phyloP scores from a whole-genome alignment of 92 coral and sea anemone genomes.

The Metridium senile region DNA sequence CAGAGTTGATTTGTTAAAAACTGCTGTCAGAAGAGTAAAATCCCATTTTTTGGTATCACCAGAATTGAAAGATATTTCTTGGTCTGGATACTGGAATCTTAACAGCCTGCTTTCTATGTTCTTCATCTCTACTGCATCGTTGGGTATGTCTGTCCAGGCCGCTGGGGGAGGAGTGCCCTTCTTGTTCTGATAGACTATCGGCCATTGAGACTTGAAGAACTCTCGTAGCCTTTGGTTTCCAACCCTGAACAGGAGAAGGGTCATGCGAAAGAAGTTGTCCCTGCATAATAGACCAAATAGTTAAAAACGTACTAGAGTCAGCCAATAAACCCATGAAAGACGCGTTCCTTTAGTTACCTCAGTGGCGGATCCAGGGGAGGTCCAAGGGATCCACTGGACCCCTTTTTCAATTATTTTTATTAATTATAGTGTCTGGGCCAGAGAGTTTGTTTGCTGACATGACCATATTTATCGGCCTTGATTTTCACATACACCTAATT shows the following conservation, averaged over 20 bases:
- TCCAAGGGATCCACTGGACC: too few relatives aligned
- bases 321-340: too few relatives aligned
- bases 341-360: too few relatives aligned
- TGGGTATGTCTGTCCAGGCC: constrained; percentile 10
- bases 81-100: background rate
- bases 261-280: constrained; percentile 24
- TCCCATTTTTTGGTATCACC: constrained; percentile 18
- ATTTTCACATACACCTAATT: too few relatives aligned
- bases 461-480: too few relatives aligned
- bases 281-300: background rate
- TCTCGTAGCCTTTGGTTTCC: constrained; percentile 17
- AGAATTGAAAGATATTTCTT: background rate
- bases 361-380: too few relatives aligned
- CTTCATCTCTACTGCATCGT: constrained; percentile 2
- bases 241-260: constrained; percentile 16
- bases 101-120: background rate
- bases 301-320: too few relatives aligned
- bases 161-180: background rate
- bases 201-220: constrained; percentile 22
- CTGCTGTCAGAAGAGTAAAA: constrained; percentile 17
- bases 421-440: too few relatives aligned
- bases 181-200: background rate
- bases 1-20: background rate
- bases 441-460: too few relatives aligned
- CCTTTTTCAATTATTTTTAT: too few relatives aligned